A percentile compares a stretch with the other conserved stretches of the same genome.
phyloP scores from a whole-genome alignment of 92 coral and sea anemone genomes.

The Epizoanthus fatuus region DNA sequence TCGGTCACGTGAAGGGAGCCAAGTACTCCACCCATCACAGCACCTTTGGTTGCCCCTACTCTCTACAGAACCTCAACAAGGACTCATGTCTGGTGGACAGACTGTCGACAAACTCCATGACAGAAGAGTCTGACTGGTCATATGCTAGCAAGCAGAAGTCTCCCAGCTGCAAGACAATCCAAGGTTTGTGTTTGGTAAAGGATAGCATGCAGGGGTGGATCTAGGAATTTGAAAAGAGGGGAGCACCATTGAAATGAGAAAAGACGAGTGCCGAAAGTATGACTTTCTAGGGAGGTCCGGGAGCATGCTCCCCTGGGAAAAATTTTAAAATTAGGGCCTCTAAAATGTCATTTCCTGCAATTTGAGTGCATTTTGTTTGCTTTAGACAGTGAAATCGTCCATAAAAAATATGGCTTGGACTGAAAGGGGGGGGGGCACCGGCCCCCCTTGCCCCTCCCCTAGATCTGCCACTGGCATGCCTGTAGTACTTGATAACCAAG shows the following conservation, averaged over 20 bases:
- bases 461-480: no score
- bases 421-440: no score
- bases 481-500: no score
- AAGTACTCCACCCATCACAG: slow-evolving; percentile 96
- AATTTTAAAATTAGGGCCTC: no score
- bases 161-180: slow-evolving; percentile 42
- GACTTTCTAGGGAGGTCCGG: background rate
- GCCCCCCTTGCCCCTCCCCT: no score
- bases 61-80: slow-evolving; percentile 97
- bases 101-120: slow-evolving; percentile 98
- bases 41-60: slow-evolving; percentile 98
- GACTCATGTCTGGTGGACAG: slow-evolving; percentile 99
- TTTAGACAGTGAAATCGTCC: no score
- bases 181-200: slow-evolving; percentile 38
- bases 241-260: background rate
- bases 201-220: background rate
- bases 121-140: slow-evolving; percentile 99
- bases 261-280: background rate
- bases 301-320: no score
- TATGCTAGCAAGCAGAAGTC: slow-evolving; percentile 95
- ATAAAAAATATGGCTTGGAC: no score
- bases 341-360: no score
- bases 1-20: slow-evolving; percentile 99
- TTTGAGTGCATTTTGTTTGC: no score
- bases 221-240: background rate